These are phyloP conservation scores for Dynastes hyllus DNA, from an alignment of 2,888 invertebrate genomes.

Conservation along the genomic window DNA sequence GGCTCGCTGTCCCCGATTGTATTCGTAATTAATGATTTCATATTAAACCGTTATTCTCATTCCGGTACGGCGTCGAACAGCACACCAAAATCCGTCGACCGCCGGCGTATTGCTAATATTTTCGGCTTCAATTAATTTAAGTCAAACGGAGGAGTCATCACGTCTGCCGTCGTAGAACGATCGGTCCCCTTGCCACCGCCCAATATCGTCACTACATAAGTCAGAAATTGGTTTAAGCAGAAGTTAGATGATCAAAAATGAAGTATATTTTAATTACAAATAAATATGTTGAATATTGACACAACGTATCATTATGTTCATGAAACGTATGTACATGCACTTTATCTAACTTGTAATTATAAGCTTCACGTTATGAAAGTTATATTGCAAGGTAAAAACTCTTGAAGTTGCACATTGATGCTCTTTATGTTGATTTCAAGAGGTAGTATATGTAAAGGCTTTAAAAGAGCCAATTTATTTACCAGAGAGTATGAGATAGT, in stretches of 20 bases:
- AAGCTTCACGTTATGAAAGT: no score
- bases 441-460: no score
- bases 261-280: neutral
- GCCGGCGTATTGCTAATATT: conserved; percentile 43
- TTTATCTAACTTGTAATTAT: no score
- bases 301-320: no score
- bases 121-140: conserved; percentile 42
- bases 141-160: conserved; percentile 33
- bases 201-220: neutral
- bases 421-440: no score
- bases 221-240: neutral
- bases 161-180: conserved; percentile 4
- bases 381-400: no score
- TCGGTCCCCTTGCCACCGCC: conserved; percentile 7
- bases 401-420: no score
- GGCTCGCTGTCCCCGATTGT: conserved; percentile 17
- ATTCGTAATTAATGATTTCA: conserved; percentile 41
- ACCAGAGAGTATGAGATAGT: no score
- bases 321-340: no score
- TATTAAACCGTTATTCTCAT: conserved; percentile 39
- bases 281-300: neutral
- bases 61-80: conserved; percentile 31
- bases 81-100: conserved; percentile 31
- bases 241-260: neutral
- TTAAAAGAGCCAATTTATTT: no score